Evolutionary conservation across 2,113 vertebrate species (phyloP), one percentile per base, ranked within the genome.

Genomic region (Felis chaus): DNA sequence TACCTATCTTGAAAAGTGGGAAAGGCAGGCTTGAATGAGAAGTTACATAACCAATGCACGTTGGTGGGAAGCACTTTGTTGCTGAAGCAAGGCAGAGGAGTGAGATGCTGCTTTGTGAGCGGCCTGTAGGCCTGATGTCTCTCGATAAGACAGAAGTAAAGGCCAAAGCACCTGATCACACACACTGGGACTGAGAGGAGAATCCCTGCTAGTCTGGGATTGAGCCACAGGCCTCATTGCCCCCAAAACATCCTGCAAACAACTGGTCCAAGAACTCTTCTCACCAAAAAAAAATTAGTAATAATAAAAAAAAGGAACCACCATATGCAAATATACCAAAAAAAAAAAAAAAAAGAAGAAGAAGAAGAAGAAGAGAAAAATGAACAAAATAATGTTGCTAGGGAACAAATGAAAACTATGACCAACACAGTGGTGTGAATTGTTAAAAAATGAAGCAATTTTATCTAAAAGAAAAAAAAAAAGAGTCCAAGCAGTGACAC

Each of bases 11-110:
- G 21, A 89, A n/a, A 89, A 78, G 57, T 80, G 19, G 10, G 23
- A 68, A 92, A 94, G 73, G 78, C 33, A 81, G 48, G 16, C 76
- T n/a, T 86, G 18, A 61, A 94, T 94, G 61, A 89, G 50, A 95
- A 84, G 66, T 87, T 68, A 21, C 31, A 13, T 11, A 74, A 50
- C 36, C 63, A 80, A 71, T 66, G 4, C 79, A 48, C n/a, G 80
- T 83, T 74, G 83, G 9, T 71, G n/a, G 36, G 48, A 94, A 94
- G 16, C 10, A 94, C 3, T 92, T 61, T 83, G 29, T 73, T 48
- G 39, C 31, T 94, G 55, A 90, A n/a, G 4, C 29, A 82, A 87
- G 10, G 4, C 61, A 6, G 74, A 71, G 74, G 19, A 87, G 9
- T 81, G 61, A 66, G 33, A n/a, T 80, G 36, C 50, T 91, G 15